These are phyloP conservation scores for Leptosomus discolor DNA, from an alignment of 2,113 vertebrate genomes.

Conservation along the genomic window DNA sequence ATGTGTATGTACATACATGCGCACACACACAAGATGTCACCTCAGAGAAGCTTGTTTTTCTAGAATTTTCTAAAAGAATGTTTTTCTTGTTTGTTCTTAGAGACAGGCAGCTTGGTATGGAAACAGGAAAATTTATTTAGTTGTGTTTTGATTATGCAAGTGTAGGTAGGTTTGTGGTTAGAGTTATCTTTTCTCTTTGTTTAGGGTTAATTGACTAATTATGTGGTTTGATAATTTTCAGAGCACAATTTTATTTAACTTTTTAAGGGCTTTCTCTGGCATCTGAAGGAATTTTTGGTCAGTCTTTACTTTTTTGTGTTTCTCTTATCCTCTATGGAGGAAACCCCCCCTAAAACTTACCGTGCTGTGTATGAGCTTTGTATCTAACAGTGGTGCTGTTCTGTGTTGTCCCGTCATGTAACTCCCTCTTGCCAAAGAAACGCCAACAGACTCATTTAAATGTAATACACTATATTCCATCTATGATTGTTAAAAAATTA, in stretches of 20 bases:
- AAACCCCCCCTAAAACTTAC: not conserved
- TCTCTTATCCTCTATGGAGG: not conserved
- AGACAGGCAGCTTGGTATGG: not conserved
- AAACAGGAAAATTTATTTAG: not conserved
- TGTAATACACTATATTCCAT: not conserved
- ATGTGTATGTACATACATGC: not conserved
- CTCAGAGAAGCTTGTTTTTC: not conserved
- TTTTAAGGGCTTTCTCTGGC: not conserved
- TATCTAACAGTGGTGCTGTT: not conserved
- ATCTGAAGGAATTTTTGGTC: not conserved
- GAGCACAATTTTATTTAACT: not conserved
- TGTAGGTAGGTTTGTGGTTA: not conserved
- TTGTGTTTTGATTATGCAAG: not conserved
- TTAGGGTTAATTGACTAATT: not conserved
- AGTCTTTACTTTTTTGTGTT: not conserved
- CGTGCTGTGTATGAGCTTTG: rapidly evolving
- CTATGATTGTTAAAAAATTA: not conserved
- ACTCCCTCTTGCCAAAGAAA: not conserved
- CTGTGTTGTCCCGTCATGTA: not conserved
- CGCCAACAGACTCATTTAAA: not conserved
- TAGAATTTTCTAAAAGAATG: not conserved
- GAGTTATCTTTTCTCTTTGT: not conserved
- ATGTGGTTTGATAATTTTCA: not conserved
- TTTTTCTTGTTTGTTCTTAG: not conserved
- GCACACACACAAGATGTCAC: not conserved